These are phyloP conservation scores for Bombylius discolor DNA, from an alignment of 2,888 invertebrate species.

Conservation along the genomic window DNA sequence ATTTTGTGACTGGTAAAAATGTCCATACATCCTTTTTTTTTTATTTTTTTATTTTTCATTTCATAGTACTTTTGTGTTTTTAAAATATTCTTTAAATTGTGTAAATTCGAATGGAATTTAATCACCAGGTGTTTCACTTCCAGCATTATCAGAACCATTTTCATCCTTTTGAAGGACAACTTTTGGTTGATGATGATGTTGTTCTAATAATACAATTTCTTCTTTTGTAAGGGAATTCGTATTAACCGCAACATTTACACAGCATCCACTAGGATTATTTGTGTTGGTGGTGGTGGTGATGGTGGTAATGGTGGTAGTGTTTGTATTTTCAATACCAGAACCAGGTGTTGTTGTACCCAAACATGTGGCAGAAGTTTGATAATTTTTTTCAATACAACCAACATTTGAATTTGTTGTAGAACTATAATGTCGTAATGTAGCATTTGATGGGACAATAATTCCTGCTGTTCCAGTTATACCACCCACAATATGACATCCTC, in stretches of 20 bases:
- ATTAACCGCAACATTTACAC: constrained; percentile 5
- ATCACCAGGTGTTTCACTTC: constrained; percentile 12
- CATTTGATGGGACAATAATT: background rate
- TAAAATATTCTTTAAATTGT: too few species aligned
- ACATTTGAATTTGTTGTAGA: background rate
- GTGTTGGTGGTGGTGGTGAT: too few species aligned
- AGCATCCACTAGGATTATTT: background rate
- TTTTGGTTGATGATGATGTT: constrained; percentile 10
- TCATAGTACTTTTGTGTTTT: too few species aligned
- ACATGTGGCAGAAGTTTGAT: too few species aligned
- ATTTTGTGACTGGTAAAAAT: too few species aligned
- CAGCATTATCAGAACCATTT: constrained; percentile 8
- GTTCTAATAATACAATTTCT: constrained; percentile 7
- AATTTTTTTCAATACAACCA: background rate
- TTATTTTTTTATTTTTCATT: too few species aligned
- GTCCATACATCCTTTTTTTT: too few species aligned
- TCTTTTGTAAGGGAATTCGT: constrained; percentile 10
- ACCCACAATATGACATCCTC: background rate
- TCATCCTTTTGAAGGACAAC: constrained; percentile 12
- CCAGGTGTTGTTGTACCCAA: background rate
- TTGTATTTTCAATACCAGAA: background rate
- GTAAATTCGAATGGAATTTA: background rate
- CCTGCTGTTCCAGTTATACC: background rate
- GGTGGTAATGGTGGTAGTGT: too few species aligned
- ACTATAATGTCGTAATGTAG: background rate